Percentiles rank a stretch among this genome's conserved stretches.
phyloP scores from a whole-genome alignment of 2,888 invertebrate genomes.

The Nephrotoma flavescens region DNA sequence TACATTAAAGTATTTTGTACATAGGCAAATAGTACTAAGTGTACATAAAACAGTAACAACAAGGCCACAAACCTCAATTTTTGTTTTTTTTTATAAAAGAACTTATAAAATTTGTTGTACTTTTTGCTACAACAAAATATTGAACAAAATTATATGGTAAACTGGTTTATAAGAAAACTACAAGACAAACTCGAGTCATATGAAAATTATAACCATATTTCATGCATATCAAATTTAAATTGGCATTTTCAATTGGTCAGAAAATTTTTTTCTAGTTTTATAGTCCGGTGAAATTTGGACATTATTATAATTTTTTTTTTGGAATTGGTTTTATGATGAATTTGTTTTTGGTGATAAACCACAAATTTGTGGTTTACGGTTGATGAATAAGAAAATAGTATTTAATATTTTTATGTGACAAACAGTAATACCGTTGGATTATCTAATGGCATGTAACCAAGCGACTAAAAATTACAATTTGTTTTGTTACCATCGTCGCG shows the following conservation, averaged over 20 bases:
- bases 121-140: background rate
- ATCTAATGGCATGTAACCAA: background rate
- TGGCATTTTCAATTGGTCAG: background rate
- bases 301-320: background rate
- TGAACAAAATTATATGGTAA: background rate
- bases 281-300: background rate
- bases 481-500: no score
- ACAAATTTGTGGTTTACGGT: background rate
- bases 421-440: background rate
- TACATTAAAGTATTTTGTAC: background rate
- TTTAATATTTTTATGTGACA: background rate
- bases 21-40: background rate
- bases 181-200: background rate
- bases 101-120: background rate
- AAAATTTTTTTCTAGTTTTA: background rate
- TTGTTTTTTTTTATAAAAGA: background rate
- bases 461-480: background rate
- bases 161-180: background rate
- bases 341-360: background rate
- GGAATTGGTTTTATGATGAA: background rate
- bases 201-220: background rate
- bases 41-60: background rate
- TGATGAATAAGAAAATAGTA: background rate
- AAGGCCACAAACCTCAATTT: background rate
- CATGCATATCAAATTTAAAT: background rate